Evolutionary conservation across 2,113 vertebrate genomes (phyloP), one percentile per base, ranked within the genome.

Genomic region (Amblyornis subalaris): DNA sequence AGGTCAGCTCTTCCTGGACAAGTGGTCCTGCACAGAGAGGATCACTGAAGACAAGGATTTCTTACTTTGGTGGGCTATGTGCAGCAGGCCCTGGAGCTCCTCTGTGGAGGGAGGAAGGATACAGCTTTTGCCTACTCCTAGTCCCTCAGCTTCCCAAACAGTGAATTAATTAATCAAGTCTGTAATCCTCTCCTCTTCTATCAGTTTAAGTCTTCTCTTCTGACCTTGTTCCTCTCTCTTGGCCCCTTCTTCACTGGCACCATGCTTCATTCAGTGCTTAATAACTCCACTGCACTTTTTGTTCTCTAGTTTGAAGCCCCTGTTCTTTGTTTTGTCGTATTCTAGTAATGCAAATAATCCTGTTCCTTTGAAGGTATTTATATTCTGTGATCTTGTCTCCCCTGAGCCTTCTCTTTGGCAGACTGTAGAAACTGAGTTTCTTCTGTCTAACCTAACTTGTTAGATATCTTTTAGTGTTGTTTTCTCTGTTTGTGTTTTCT

Each of bases 311-410:
- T 94, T 58, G 62, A 85, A 84, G 42, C 40, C 15, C 20, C 33
- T 79, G 48, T 29, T 95, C 81, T 90, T 86, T 91, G 75, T 88
- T 95, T 95, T 75, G 85, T 93, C n/a, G 12, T 91, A 38, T 57
- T 75, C 69, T 88, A 44, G 48, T 94, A 82, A 89, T 75, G 65
- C 6, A 5, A 95, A 89, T 96, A 92, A 95, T 93, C 94, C 36
- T 29, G 55, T 88, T 94, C 72, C 33, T 86, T 71, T 86, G 85
- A 91, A 91, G 60, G 48, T 74, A 67, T 95, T 96, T 95, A 36
- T 90, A 31, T 71, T 88, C 72, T 91, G 19, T 93, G 82, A 95
- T 95, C 91, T 93, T 60, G 72, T 88, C 44, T 94, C 85, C 95
- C 75, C 45, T 71, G 88, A 97, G 93, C 25, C 23, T 89, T 88